These are phyloP conservation scores for Drosophila bocki DNA, from an alignment of 1,140 invertebrate genomes.

Conservation along the genomic window DNA sequence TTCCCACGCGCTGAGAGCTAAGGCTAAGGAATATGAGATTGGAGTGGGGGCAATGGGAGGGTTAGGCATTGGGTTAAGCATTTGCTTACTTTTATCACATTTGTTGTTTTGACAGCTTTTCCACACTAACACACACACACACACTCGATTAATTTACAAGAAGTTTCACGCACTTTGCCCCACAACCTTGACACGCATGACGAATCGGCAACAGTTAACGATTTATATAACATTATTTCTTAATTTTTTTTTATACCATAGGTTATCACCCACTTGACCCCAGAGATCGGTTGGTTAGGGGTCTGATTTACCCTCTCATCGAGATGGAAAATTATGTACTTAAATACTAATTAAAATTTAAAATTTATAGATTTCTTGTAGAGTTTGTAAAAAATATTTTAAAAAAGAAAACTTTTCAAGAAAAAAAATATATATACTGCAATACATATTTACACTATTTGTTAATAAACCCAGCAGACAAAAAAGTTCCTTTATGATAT, in stretches of 20 bases:
- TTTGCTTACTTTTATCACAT: slow-evolving; percentile 68
- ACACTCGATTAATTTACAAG: slow-evolving; percentile 53
- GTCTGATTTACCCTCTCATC: neutral
- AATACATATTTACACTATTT: too few relatives aligned
- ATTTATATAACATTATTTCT: slow-evolving; percentile 14
- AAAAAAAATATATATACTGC: too few relatives aligned
- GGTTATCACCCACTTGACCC: slow-evolving; percentile 17
- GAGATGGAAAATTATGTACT: neutral
- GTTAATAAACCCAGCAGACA: too few relatives aligned
- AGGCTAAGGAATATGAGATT: slow-evolving; percentile 37
- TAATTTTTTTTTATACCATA: neutral
- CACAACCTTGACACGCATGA: slow-evolving; percentile 44
- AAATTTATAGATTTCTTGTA: neutral
- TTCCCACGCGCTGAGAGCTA: slow-evolving; percentile 59
- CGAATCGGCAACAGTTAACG: slow-evolving; percentile 31
- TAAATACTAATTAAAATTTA: neutral
- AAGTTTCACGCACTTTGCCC: slow-evolving; percentile 60
- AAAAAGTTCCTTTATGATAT: too few relatives aligned
- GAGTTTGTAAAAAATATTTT: neutral
- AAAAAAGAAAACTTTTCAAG: too few relatives aligned
- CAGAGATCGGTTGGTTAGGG: slow-evolving; percentile 1
- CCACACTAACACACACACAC: slow-evolving; percentile 12
- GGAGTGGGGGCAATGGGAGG: slow-evolving; percentile 1
- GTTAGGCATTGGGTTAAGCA: slow-evolving; percentile 44
- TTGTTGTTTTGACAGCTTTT: slow-evolving; percentile 61